These are phyloP conservation scores for Rhombomys opimus DNA, from an alignment of 2,113 vertebrate species.

Conservation along the genomic window DNA sequence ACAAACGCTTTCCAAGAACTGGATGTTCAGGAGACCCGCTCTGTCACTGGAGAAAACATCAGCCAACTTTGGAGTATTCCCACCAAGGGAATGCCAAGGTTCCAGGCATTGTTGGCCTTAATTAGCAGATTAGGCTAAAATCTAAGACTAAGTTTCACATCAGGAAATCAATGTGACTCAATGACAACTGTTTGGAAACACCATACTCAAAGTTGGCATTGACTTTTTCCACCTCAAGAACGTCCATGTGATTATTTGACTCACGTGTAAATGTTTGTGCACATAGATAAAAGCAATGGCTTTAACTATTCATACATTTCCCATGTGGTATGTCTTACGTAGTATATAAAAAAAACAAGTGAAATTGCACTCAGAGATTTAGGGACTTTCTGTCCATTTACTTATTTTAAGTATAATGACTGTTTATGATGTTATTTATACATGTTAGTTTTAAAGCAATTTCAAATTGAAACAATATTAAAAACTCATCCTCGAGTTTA, in stretches of 20 bases:
- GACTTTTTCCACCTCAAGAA: background rate
- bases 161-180: constrained; percentile 19
- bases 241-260: background rate
- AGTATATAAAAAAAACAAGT: background rate
- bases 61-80: constrained; percentile 77
- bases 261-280: background rate
- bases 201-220: background rate
- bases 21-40: constrained; percentile 76
- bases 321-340: background rate
- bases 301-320: background rate
- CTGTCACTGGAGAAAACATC: constrained; percentile 79
- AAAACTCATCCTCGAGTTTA: background rate
- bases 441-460: background rate
- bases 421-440: background rate
- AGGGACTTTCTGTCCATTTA: background rate
- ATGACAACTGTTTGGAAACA: background rate
- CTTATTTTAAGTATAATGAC: background rate
- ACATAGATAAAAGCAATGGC: background rate
- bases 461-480: background rate
- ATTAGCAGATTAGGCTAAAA: constrained; percentile 79
- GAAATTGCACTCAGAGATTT: constrained; percentile 1
- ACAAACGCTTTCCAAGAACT: constrained; percentile 82
- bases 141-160: constrained; percentile 71
- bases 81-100: constrained; percentile 58
- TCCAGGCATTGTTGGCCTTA: constrained; percentile 76